Base-by-base conservation (phyloP, 2,113 vertebrate species). In the Ranitomeya imitator region DNA sequence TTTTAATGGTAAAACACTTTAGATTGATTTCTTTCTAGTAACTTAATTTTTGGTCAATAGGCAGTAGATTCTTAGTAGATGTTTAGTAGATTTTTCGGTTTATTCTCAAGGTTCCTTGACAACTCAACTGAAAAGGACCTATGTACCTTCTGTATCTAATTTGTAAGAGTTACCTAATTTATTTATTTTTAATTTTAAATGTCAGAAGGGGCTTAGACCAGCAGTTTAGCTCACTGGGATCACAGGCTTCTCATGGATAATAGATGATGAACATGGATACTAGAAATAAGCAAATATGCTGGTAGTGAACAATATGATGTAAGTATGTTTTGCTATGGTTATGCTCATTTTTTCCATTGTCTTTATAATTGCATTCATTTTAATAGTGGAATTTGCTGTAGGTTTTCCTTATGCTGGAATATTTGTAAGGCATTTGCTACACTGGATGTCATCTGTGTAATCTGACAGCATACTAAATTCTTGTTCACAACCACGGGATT, bases 401-500 rank as follows among this genome's bases (percentile, higher is more conserved):
- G 37, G 77, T 83, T 79, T 77, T 23, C 26, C 76, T 88, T 54
- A 83, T 67, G 59, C 83, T 45, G 26, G 65, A 65, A 21, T 74
- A 83, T 93, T 93, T 93, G 90, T 91, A 81, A 93, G 91, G 94
- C 91, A 83, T 93, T 93, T 92, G 94, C 90, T 95, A 94, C 94
- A 91, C 93, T 94, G 91, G 89, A 94, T 92, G 37, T 94, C 93
- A 93, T 92, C 87, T 79, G 87, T 93, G 90, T 94, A 94, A 95
- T 96, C 95, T 94, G 93, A 95, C 94, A 95, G 93, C 92, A 93
- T 94, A 93, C 92, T 92, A 94, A 95, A 94, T 95, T 95, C 94
- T 94, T 95, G 92, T 94, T 95, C 95, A 93, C 93, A 95, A 95
- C 91, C 93, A 93, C 94, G 94, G 93, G 94, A 95, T 94, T 96